These are phyloP conservation scores for Anomalospiza imberbis DNA, from an alignment of 2,797 vertebrate genomes.

Conservation along the genomic window DNA sequence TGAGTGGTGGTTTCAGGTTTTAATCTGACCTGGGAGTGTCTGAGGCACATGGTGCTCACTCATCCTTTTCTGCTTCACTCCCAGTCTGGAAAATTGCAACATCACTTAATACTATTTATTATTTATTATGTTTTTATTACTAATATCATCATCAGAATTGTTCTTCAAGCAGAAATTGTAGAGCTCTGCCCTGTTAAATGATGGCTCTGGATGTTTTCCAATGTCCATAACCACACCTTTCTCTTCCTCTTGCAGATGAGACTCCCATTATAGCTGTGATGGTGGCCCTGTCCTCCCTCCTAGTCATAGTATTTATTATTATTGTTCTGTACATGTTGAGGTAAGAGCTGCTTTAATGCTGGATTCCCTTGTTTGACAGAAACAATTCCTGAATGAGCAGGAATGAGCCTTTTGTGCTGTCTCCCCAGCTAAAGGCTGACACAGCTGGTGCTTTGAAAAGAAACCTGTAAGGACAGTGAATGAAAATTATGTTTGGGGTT, in stretches of 20 bases:
- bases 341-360: slow-evolving; percentile 69
- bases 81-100: background rate
- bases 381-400: background rate
- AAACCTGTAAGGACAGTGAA: background rate
- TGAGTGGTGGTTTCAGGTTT: background rate
- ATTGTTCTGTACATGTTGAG: slow-evolving; percentile 99
- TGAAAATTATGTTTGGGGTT: background rate
- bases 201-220: background rate
- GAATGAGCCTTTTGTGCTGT: background rate
- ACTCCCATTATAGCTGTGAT: slow-evolving; percentile 95
- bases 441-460: background rate
- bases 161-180: background rate
- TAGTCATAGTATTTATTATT: slow-evolving; percentile 98
- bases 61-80: background rate
- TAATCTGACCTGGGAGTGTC: background rate
- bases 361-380: background rate
- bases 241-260: slow-evolving; percentile 78
- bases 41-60: background rate
- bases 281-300: slow-evolving; percentile 94
- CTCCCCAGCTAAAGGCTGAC: background rate
- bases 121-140: background rate
- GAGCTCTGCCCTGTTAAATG: background rate
- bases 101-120: background rate
- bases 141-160: background rate
- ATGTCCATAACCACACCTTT: background rate